Conservation (phyloP, 2,797 vertebrate species). For the Mergus octosetaceus region DNA sequence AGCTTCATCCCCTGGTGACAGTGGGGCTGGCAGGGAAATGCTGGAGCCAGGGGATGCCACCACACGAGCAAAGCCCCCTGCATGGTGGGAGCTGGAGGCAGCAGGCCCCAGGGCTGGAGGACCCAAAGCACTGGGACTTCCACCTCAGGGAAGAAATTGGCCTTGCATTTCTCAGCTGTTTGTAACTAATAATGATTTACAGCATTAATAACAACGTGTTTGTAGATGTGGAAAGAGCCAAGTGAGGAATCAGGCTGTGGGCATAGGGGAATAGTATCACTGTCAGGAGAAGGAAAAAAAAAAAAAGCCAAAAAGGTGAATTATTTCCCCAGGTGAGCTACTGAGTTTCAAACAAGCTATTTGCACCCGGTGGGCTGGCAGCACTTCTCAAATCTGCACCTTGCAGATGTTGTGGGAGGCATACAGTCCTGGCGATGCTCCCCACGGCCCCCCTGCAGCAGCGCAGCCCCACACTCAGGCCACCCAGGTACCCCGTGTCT, state of each 20-base stretch:
- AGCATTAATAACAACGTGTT: conserved; percentile 9
- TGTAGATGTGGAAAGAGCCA: neutral
- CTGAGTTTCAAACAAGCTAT: neutral
- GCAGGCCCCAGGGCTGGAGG: neutral
- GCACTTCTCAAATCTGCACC: neutral
- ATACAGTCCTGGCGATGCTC: fast-evolving
- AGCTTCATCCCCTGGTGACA: conserved; percentile 38
- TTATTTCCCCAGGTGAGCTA: neutral
- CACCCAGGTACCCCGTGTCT: conserved; percentile 58
- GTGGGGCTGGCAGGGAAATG: fast-evolving
- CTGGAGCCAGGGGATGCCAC: neutral
- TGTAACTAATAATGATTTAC: conserved; percentile 18
- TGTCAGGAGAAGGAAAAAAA: too few relatives aligned
- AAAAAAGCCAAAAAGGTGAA: neutral
- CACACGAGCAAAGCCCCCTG: neutral
- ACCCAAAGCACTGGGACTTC: neutral
- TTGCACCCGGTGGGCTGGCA: neutral
- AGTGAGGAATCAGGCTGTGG: neutral
- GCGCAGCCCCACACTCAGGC: neutral
- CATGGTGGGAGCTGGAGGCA: neutral
- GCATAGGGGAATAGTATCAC: fast-evolving
- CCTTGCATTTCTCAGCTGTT: neutral
- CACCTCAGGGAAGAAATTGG: neutral
- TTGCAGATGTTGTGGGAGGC: neutral
- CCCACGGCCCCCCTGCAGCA: neutral